These are phyloP conservation scores for Heteractis magnifica DNA, from an alignment of 92 coral and sea anemone species.

Conservation along the genomic window DNA sequence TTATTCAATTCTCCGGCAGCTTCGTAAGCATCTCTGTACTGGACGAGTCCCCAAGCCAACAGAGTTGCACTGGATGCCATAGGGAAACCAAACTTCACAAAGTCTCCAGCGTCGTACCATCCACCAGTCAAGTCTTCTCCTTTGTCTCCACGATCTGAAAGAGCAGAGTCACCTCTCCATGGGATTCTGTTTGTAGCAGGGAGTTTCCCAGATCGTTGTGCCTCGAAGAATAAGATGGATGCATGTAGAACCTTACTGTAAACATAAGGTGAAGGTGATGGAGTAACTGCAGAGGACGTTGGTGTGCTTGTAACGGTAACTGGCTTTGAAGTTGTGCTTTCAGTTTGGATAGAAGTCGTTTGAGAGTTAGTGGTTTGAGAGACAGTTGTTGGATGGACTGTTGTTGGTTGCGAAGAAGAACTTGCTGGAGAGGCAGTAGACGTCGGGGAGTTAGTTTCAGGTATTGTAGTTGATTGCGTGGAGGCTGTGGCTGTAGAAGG, in stretches of 20 bases:
- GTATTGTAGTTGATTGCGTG: not conserved
- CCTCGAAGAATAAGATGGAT: slow-evolving; percentile 92
- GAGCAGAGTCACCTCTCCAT: slow-evolving; percentile 93
- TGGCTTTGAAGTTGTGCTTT: not conserved
- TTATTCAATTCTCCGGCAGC: slow-evolving; percentile 72
- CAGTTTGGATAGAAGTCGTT: not conserved
- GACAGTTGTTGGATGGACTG: not conserved
- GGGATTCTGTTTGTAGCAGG: slow-evolving; percentile 75
- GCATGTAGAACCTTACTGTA: slow-evolving; percentile 70
- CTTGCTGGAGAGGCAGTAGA: not conserved
- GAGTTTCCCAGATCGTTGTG: slow-evolving; percentile 91
- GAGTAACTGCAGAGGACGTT: not conserved
- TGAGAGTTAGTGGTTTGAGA: not conserved
- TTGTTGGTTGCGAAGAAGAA: not conserved
- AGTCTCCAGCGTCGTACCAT: slow-evolving; percentile 96
- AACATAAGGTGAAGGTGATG: slow-evolving; percentile 30
- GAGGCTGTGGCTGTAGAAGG: slow-evolving; percentile 5
- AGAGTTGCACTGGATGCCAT: slow-evolving; percentile 89
- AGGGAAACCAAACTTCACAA: slow-evolving; percentile 92
- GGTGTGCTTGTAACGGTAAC: not conserved
- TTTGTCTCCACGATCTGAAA: slow-evolving; percentile 50
- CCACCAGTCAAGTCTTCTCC: slow-evolving; percentile 90
- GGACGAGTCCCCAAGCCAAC: slow-evolving; percentile 84
- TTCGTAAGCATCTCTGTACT: slow-evolving; percentile 67
- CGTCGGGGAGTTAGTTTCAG: not conserved